Conservation (phyloP, 2,888 invertebrate species). For the Fragum whitleyi region DNA sequence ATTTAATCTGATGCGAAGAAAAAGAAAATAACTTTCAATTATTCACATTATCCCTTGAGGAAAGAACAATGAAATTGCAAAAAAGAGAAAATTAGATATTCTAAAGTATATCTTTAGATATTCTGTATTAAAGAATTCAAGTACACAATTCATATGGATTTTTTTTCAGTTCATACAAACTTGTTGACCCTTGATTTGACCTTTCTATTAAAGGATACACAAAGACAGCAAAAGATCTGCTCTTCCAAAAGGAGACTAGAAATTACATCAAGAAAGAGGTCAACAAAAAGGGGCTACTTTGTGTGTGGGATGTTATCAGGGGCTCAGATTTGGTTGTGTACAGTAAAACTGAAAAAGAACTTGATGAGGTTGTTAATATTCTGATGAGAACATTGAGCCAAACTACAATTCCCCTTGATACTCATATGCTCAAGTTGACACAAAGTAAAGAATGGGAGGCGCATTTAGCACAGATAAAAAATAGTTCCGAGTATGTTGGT, state of each 20-base stretch:
- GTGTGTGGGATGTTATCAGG: slow-evolving; percentile 42
- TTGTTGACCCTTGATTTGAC: too few species aligned
- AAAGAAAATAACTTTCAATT: too few species aligned
- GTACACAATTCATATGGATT: too few species aligned
- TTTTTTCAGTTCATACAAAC: too few species aligned
- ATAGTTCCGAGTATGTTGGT: slow-evolving; percentile 20
- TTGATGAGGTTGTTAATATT: slow-evolving; percentile 2
- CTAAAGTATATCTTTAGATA: too few species aligned
- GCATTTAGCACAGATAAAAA: slow-evolving; percentile 3
- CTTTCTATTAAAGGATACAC: slow-evolving; percentile 32
- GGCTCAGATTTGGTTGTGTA: slow-evolving; percentile 32
- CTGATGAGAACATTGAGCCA: slow-evolving; percentile 4
- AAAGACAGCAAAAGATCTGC: slow-evolving; percentile 37
- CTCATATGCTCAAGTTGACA: not conserved
- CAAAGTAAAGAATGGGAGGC: slow-evolving; percentile 17
- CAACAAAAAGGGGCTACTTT: slow-evolving; percentile 20
- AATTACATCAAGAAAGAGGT: slow-evolving; percentile 31
- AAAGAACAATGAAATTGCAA: too few species aligned
- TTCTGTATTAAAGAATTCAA: too few species aligned
- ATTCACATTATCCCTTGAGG: too few species aligned
- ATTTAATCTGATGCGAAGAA: too few species aligned
- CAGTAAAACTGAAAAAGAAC: slow-evolving; percentile 33
- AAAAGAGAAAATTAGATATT: too few species aligned
- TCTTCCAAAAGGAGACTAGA: slow-evolving; percentile 42
- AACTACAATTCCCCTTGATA: not conserved